Percentiles rank a stretch among this genome's conserved stretches.
Conservation (phyloP, 2,113 vertebrate genomes). For the Oreochromis niloticus region DNA sequence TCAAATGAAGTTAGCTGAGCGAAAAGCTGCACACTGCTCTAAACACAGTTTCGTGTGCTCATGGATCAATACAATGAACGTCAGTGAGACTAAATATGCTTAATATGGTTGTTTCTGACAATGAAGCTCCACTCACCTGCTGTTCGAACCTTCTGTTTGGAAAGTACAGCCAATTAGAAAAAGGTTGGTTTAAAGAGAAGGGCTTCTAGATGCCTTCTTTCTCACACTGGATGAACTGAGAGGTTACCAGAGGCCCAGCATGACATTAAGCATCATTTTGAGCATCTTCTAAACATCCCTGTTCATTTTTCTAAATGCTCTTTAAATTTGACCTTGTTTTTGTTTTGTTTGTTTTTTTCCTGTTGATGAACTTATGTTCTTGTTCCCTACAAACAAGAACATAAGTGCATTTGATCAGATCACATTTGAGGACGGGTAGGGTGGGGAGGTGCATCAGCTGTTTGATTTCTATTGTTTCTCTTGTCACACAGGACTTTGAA, state of each 20-base stretch:
- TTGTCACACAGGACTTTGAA: conserved; percentile 85
- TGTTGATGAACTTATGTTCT: background rate
- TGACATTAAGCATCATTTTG: background rate
- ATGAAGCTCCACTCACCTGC: background rate
- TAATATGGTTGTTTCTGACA: background rate
- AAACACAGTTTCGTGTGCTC: background rate
- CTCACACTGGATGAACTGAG: background rate
- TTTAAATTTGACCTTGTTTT: background rate
- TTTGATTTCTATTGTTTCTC: background rate
- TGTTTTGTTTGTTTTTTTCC: background rate
- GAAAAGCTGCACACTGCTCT: background rate
- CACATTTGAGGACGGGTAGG: background rate
- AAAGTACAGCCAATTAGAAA: background rate
- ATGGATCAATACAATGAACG: background rate
- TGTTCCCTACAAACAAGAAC: background rate
- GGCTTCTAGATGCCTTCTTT: background rate
- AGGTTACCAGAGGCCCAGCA: background rate
- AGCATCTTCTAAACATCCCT: background rate
- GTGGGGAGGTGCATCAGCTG: background rate
- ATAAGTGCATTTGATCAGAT: background rate
- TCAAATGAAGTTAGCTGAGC: background rate
- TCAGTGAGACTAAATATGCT: background rate
- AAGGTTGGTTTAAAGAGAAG: background rate
- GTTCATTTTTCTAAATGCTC: background rate
- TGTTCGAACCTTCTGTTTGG: background rate